These are phyloP conservation scores for Argya squamiceps DNA, from an alignment of 2,797 vertebrate species.

Conservation along the genomic window DNA sequence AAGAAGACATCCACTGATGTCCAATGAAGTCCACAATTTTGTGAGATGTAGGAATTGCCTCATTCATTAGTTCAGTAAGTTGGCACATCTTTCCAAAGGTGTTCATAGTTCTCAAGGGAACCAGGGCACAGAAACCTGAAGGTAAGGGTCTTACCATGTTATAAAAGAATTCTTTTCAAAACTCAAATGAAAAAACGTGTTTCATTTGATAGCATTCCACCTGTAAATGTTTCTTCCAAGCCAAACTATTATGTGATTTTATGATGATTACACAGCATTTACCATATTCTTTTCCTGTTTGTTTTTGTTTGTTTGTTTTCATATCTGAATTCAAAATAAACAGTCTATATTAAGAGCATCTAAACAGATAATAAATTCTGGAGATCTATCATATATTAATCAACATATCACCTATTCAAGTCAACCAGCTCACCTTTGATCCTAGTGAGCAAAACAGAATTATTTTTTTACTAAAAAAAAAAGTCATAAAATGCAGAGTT, in stretches of 20 bases:
- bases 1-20: background rate
- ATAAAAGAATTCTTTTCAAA: background rate
- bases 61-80: accelerated
- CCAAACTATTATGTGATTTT: background rate
- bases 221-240: background rate
- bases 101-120: background rate
- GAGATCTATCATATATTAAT: background rate
- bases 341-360: background rate
- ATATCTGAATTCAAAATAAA: background rate
- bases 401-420: background rate
- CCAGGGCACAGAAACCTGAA: background rate
- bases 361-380: background rate
- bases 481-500: background rate
- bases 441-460: background rate
- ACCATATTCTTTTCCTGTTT: background rate
- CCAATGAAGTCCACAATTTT: background rate
- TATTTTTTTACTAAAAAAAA: background rate
- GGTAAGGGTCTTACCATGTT: background rate
- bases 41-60: background rate
- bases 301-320: background rate
- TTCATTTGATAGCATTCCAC: background rate
- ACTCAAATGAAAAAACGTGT: background rate
- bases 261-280: background rate
- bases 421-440: background rate
- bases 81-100: background rate